phyloP scores from a whole-genome alignment of 2,113 vertebrate genomes.

The Colossoma macropomum region DNA sequence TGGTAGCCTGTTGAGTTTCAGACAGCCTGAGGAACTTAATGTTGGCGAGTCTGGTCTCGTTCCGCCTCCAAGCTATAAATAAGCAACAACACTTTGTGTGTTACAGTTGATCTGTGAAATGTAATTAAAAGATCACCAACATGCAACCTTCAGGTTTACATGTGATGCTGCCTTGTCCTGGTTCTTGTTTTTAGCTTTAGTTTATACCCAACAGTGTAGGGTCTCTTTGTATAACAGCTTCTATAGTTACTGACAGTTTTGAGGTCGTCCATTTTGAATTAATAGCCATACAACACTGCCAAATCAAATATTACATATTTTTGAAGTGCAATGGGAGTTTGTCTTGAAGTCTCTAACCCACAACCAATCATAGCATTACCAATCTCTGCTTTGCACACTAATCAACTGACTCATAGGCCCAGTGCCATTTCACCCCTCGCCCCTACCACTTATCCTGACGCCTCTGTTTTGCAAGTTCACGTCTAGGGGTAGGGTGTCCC shows the following conservation, averaged over 20 bases:
- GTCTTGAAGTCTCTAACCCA: too few species aligned
- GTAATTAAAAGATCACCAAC: neutral
- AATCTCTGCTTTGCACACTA: too few species aligned
- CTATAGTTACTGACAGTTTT: neutral
- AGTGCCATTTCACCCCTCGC: too few species aligned
- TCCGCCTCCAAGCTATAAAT: conserved; percentile 11
- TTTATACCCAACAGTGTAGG: neutral
- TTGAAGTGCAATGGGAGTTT: too few species aligned
- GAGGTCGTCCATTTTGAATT: neutral
- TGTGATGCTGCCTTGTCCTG: too few species aligned
- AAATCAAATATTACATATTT: neutral
- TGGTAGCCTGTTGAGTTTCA: conserved; percentile 42
- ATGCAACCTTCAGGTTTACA: neutral
- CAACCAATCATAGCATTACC: too few species aligned
- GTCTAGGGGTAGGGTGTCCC: too few species aligned
- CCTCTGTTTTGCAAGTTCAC: too few species aligned
- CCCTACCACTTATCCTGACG: too few species aligned
- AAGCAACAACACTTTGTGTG: neutral
- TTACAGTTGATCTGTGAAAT: neutral
- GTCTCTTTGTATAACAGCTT: neutral
- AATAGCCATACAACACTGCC: neutral
- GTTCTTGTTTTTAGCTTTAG: neutral
- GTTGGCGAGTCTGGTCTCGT: conserved; percentile 30
- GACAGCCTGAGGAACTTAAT: conserved; percentile 34
- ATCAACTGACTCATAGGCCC: too few species aligned